Evolutionary conservation across 2,888 invertebrate species (phyloP).

Genomic region (Nemoura dubitans): DNA sequence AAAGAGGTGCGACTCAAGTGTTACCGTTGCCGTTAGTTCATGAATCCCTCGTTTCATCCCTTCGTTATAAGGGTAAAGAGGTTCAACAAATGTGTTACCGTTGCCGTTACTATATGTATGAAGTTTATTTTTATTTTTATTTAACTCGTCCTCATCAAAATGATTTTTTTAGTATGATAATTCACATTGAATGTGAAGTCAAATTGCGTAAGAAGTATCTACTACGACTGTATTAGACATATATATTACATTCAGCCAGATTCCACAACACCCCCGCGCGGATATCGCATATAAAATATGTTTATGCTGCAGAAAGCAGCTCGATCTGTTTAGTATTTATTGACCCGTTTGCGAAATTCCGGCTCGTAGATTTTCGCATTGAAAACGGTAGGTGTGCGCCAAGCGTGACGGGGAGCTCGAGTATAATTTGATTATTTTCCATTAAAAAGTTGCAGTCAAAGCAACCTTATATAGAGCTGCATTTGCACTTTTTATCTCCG

Average conservation of each 20-base stretch:
- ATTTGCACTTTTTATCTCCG: slow-evolving; percentile 1
- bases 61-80: too few species aligned
- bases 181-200: too few species aligned
- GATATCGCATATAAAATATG: background rate
- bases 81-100: too few species aligned
- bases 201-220: too few species aligned
- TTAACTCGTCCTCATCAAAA: too few species aligned
- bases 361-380: slow-evolving; percentile 31
- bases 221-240: background rate
- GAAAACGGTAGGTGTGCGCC: slow-evolving; percentile 22
- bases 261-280: background rate
- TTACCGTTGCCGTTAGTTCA: too few species aligned
- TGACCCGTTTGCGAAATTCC: slow-evolving; percentile 41
- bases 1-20: too few species aligned
- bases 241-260: background rate
- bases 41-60: too few species aligned
- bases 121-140: too few species aligned
- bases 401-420: slow-evolving; percentile 31
- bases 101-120: too few species aligned
- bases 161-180: too few species aligned
- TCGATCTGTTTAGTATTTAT: slow-evolving; percentile 37
- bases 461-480: slow-evolving; percentile 30
- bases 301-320: background rate
- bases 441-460: slow-evolving; percentile 47
- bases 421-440: slow-evolving; percentile 42